These are phyloP conservation scores for Mythimna vitellina DNA, from an alignment of 2,888 invertebrate species.

Conservation along the genomic window DNA sequence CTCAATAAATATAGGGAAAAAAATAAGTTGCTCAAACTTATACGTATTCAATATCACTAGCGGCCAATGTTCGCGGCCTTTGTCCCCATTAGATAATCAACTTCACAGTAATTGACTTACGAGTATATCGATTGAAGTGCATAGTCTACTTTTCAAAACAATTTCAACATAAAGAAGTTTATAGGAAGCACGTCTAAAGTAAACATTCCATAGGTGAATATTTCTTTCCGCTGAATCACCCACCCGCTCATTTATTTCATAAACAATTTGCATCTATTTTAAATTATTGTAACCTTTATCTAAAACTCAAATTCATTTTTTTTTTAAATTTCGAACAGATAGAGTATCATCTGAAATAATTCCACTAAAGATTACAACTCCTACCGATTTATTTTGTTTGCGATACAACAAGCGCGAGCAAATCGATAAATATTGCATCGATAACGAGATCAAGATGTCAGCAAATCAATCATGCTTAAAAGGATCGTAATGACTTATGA, in stretches of 20 bases:
- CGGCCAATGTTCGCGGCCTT: constrained; percentile 51
- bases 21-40: constrained; percentile 10
- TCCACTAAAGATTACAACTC: not conserved
- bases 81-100: constrained; percentile 50
- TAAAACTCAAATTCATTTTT: constrained; percentile 3
- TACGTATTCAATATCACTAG: constrained; percentile 23
- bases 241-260: not conserved
- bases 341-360: constrained; percentile 3
- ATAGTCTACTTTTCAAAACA: constrained; percentile 1
- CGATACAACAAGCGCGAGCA: not conserved
- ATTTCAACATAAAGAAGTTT: not conserved
- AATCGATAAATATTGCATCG: constrained; percentile 7
- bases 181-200: not conserved
- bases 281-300: not conserved
- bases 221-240: not conserved
- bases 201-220: not conserved
- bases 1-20: constrained; percentile 22
- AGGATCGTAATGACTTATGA: constrained; percentile 1
- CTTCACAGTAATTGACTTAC: constrained; percentile 32
- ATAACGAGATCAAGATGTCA: constrained; percentile 30
- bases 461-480: constrained; percentile 6
- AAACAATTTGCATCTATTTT: not conserved
- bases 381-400: not conserved
- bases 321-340: not conserved
- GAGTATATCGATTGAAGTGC: constrained; percentile 31